Conservation (phyloP, 2,113 vertebrate species). For the Epinephelus moara region DNA sequence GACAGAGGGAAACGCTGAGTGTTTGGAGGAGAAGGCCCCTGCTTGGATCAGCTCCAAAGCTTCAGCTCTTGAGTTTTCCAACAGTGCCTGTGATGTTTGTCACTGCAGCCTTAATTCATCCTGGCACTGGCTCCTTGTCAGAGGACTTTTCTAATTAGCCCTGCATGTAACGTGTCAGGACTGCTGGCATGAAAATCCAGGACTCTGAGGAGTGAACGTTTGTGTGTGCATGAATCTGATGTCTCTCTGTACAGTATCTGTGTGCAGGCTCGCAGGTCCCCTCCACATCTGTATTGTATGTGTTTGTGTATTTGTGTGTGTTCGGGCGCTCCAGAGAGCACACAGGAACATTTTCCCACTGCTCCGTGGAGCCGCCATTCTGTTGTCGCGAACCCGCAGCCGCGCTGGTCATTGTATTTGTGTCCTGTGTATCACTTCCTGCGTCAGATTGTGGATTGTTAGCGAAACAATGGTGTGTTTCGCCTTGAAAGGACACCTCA, state of each 20-base stretch:
- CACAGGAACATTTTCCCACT: slow-evolving; percentile 71
- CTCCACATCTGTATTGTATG: slow-evolving; percentile 20
- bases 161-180: neutral
- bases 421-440: slow-evolving; percentile 82
- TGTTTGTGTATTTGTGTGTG: slow-evolving; percentile 9
- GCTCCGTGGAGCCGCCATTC: slow-evolving; percentile 55
- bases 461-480: slow-evolving; percentile 75
- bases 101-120: slow-evolving; percentile 16
- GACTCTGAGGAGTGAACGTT: neutral
- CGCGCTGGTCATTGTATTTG: slow-evolving; percentile 75
- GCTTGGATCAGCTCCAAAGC: too few relatives aligned
- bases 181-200: neutral
- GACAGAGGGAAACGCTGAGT: neutral
- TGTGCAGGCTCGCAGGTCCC: neutral
- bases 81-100: neutral
- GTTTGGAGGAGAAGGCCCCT: neutral
- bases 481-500: slow-evolving; percentile 76
- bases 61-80: too few relatives aligned
- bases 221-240: too few relatives aligned
- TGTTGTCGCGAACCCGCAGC: slow-evolving; percentile 66
- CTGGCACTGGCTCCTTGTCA: neutral
- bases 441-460: slow-evolving; percentile 78
- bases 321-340: slow-evolving; percentile 37
- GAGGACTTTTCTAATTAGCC: neutral
- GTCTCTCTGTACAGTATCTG: neutral